Conservation (phyloP, 2,113 vertebrate species). For the Rhinolophus sinicus region DNA sequence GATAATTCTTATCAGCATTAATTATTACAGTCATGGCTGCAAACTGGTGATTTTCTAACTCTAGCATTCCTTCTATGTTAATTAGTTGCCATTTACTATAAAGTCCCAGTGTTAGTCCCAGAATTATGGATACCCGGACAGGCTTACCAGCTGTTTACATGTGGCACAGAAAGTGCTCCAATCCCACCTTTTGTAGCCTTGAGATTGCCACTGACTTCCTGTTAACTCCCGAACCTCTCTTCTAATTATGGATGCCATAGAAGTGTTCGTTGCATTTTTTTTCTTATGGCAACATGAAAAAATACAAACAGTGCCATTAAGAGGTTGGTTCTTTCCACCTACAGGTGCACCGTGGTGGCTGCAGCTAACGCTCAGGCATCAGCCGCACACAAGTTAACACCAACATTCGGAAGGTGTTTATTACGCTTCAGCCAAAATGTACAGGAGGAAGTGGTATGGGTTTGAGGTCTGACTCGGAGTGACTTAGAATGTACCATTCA, state of each 20-base stretch:
- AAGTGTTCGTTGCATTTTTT: background rate
- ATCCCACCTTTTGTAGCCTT: no score
- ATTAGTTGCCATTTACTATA: background rate
- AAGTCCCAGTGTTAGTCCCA: background rate
- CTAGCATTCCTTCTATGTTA: background rate
- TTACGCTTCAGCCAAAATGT: no score
- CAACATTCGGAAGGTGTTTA: background rate
- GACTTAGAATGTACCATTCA: background rate
- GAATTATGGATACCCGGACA: background rate
- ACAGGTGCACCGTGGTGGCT: background rate
- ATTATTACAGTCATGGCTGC: background rate
- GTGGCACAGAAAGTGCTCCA: background rate
- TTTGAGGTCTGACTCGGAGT: background rate
- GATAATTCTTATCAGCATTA: background rate
- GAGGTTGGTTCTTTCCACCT: background rate
- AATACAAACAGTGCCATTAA: background rate
- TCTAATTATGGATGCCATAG: background rate
- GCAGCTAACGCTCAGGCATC: rapidly evolving
- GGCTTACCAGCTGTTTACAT: background rate
- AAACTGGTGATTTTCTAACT: background rate
- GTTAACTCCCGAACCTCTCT: background rate
- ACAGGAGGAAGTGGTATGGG: background rate
- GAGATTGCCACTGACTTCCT: background rate
- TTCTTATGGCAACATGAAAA: background rate
- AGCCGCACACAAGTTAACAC: background rate